phyloP scores from a whole-genome alignment of 2,113 vertebrate species.

The Trichomycterus rosablanca region DNA sequence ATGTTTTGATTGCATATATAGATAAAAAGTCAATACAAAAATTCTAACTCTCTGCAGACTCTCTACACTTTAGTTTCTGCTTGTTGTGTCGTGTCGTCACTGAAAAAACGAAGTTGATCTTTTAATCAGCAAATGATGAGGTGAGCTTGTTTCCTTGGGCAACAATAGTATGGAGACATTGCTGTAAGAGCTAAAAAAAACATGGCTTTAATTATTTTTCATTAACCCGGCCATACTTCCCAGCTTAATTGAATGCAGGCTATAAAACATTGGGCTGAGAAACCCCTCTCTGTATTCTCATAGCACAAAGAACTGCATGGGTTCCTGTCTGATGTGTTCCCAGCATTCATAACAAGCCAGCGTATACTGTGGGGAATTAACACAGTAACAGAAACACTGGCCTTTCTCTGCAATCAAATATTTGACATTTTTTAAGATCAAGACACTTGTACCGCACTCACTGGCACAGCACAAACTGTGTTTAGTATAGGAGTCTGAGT shows the following conservation, averaged over 20 bases:
- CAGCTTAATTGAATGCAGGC: conserved; percentile 38
- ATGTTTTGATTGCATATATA: too few relatives aligned
- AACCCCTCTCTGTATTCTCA: conserved; percentile 1
- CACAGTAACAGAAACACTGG: not conserved
- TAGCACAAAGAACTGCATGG: conserved; percentile 20
- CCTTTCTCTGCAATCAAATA: not conserved
- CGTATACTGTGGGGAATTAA: conserved; percentile 9
- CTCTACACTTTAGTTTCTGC: too few relatives aligned
- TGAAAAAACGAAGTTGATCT: too few relatives aligned
- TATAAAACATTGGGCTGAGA: conserved; percentile 27
- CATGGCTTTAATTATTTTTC: conserved; percentile 42
- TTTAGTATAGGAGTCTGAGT: too few relatives aligned
- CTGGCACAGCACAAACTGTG: too few relatives aligned
- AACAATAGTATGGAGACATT: conserved; percentile 22
- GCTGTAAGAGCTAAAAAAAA: conserved; percentile 19
- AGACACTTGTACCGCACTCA: too few relatives aligned
- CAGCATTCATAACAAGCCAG: conserved; percentile 20
- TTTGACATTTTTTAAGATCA: too few relatives aligned
- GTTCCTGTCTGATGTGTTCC: conserved; percentile 24
- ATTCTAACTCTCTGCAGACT: too few relatives aligned
- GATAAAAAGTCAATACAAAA: too few relatives aligned
- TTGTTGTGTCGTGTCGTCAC: too few relatives aligned
- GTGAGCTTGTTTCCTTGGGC: conserved; percentile 30
- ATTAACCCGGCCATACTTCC: conserved; percentile 40
- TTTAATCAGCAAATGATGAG: conserved; percentile 24